Percentiles rank a stretch among this genome's conserved stretches.
Evolutionary conservation across 1,140 invertebrate species (phyloP).

Genomic region (Heliconius nattereri): DNA sequence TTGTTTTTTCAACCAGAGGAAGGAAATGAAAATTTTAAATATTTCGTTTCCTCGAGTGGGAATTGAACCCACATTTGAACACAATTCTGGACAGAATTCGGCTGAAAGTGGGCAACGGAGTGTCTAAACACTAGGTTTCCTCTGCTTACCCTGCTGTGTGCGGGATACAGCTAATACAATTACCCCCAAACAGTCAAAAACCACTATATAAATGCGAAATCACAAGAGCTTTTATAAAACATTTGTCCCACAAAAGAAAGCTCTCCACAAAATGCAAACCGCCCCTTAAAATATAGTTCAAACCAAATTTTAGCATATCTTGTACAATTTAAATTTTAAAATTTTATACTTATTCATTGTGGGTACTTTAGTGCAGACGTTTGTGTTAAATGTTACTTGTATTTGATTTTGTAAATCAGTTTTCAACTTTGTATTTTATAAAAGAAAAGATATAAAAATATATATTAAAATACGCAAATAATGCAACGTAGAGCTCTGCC

Average conservation of each 20-base stretch:
- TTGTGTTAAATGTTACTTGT: slow-evolving; percentile 29
- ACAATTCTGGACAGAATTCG: too few species aligned
- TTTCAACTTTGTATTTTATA: not conserved
- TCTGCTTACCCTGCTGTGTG: too few species aligned
- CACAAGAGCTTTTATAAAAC: not conserved
- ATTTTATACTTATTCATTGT: slow-evolving; percentile 58
- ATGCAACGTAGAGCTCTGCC: not conserved
- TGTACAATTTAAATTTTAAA: slow-evolving; percentile 62
- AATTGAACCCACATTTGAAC: too few species aligned
- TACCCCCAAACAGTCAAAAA: not conserved
- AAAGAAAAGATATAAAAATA: too few species aligned
- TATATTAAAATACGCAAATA: not conserved
- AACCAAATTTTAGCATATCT: slow-evolving; percentile 59
- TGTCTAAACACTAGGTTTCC: too few species aligned
- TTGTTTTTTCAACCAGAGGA: too few species aligned
- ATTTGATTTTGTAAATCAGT: slow-evolving; percentile 13
- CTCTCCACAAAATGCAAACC: not conserved
- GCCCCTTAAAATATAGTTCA: slow-evolving; percentile 32
- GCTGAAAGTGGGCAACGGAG: too few species aligned
- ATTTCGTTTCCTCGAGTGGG: too few species aligned
- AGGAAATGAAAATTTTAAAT: too few species aligned
- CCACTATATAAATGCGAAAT: not conserved
- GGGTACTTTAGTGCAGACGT: slow-evolving; percentile 22
- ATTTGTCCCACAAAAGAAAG: slow-evolving; percentile 1
- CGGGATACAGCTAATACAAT: too few species aligned